Percentiles rank a stretch among this genome's conserved stretches.
These are phyloP conservation scores for rabbit (Oryctolagus cuniculus) DNA, from an alignment of 2,113 vertebrate species.

Conservation along the genomic window DNA sequence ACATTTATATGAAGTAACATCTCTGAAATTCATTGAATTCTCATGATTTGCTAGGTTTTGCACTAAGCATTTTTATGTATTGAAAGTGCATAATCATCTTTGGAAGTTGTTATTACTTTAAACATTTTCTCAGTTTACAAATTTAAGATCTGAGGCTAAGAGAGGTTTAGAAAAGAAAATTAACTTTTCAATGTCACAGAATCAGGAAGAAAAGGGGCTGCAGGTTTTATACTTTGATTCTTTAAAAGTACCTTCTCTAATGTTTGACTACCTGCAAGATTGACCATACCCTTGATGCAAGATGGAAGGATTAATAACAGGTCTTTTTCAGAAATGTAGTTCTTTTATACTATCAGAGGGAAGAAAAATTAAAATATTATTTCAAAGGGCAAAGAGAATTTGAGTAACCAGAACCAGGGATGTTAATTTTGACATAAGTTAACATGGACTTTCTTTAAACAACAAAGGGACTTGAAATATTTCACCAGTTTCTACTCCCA, in stretches of 20 bases:
- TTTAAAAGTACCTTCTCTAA: background rate
- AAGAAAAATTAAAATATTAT: background rate
- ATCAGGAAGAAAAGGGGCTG: background rate
- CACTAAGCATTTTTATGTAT: background rate
- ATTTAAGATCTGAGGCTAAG: constrained; percentile 2
- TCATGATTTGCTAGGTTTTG: background rate
- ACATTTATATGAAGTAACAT: constrained; percentile 10
- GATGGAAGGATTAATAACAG: background rate
- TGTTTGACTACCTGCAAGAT: background rate
- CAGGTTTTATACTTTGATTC: background rate
- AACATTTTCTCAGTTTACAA: background rate
- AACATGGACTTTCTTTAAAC: too few relatives aligned
- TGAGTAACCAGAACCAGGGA: background rate
- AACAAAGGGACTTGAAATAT: background rate
- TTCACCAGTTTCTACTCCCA: background rate
- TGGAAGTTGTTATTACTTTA: background rate
- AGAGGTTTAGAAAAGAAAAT: background rate
- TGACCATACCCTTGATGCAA: background rate
- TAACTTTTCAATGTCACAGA: constrained; percentile 28
- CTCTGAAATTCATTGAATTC: background rate
- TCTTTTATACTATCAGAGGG: background rate
- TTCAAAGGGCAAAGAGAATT: background rate
- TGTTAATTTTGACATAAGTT: background rate
- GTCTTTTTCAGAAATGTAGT: background rate
- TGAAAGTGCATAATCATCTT: background rate